Evolutionary conservation across 2,797 vertebrate species (phyloP).

Genomic region (Gambelia wislizenii): DNA sequence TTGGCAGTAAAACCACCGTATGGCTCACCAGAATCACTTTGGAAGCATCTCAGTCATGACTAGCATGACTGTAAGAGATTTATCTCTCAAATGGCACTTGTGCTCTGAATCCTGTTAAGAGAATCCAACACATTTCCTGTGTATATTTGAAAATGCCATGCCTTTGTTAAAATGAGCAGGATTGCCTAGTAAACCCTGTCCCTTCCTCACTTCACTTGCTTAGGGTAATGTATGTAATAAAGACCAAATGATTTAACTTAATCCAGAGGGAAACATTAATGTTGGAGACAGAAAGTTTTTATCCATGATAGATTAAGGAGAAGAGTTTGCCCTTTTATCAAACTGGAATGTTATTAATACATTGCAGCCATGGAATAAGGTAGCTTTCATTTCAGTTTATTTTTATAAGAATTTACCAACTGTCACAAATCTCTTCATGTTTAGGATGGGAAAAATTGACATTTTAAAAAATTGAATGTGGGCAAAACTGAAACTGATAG

Average conservation of each 20-base stretch:
- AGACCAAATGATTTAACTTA: not conserved
- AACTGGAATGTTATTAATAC: not conserved
- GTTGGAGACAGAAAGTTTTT: not conserved
- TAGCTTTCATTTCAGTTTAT: not conserved
- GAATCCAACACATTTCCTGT: not conserved
- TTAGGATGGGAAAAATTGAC: not conserved
- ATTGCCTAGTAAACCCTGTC: not conserved
- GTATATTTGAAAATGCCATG: not conserved
- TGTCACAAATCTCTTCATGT: not conserved
- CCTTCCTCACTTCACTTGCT: not conserved
- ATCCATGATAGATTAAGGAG: not conserved
- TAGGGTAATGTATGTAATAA: not conserved
- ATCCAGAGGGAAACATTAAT: not conserved
- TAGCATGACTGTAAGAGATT: not conserved
- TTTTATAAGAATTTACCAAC: not conserved
- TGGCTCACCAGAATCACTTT: not conserved
- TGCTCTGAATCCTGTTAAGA: not conserved
- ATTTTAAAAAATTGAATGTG: not conserved
- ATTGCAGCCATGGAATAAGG: not conserved
- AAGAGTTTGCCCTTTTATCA: not conserved
- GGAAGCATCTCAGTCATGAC: not conserved
- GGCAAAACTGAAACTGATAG: not conserved
- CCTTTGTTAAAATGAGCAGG: not conserved
- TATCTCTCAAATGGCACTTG: slow-evolving; percentile 16
- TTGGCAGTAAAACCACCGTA: slow-evolving; percentile 19